Evolutionary conservation across 2,888 invertebrate species (phyloP), one percentile per base, ranked within the genome.

Genomic region (Brenthis ino): DNA sequence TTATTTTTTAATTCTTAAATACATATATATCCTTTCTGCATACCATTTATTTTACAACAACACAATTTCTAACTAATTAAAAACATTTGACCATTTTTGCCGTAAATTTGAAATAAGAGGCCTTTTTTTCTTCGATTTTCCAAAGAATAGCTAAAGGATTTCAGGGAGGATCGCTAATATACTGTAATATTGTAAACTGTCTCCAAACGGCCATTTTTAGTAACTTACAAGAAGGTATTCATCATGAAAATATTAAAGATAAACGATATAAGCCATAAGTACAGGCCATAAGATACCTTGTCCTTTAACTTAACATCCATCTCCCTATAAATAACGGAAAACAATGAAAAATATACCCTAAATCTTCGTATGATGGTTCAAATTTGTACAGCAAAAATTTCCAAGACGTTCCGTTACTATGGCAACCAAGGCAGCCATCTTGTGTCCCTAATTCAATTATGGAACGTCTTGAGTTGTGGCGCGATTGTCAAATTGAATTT

Each of bases 391-490:
- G 11, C 28, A 57, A 57, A 57, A n/a, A 67, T 72, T 76, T 74
- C 72, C 72, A 86, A 87, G 87, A 86, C 81, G 84, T 81, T 77
- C 64, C 73, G 87, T 88, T 78, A 81, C 82, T 78, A 84, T 82
- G 76, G 83, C 82, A 83, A 87, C 88, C 72, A 83, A 89, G 89
- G 84, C 82, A 74, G 88, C 86, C 90, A 90, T 90, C 87, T 87
- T 91, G 88, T 75, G 76, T 80, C 79, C 77, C 75, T 82, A 84
- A 87, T 79, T 80, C 76, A 85, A 83, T 87, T 85, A 80, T 64
- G 77, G 78, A 89, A 85, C 88, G 86, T 91, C 92, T 89, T 89
- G 88, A 85, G 82, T 86, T 89, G 91, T 77, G 89, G 89, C 85
- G 80, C 82, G 75, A 85, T 82, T 84, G 81, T 79, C 67, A 80